Evolutionary conservation across 30 jellyfish, hydroid and myxozoan genomes (phyloP).

Genomic region (Clytia hemisphaerica): DNA sequence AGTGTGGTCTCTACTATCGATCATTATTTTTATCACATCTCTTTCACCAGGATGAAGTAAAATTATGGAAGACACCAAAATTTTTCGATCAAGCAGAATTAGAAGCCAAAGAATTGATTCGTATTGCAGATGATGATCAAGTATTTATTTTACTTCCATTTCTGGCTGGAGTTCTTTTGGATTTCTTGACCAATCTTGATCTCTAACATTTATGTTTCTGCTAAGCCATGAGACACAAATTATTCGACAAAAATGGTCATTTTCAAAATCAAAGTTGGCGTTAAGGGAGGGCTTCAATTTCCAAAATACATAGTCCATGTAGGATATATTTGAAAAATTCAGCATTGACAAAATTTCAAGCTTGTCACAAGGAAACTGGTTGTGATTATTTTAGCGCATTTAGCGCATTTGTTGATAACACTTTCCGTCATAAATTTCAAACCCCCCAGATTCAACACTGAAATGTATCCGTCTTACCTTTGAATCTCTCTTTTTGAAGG

Average conservation of each 20-base stretch:
- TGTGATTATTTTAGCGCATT: background rate
- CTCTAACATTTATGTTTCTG: no score
- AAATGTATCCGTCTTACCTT: background rate
- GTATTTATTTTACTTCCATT: constrained; percentile 20
- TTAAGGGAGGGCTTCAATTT: no score
- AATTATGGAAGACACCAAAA: constrained; percentile 81
- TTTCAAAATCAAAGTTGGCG: no score
- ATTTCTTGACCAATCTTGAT: no score
- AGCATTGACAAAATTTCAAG: no score
- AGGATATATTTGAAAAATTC: no score
- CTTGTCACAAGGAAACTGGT: no score
- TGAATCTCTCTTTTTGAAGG: constrained; percentile 23
- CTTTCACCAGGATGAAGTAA: constrained; percentile 69
- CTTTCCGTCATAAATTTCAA: no score
- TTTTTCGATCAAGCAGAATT: constrained; percentile 59
- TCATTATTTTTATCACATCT: background rate
- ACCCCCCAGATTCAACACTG: background rate
- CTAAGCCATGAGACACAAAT: no score
- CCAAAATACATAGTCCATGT: no score
- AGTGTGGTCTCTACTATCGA: background rate
- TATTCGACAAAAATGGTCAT: no score
- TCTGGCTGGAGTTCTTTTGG: background rate
- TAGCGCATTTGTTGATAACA: background rate
- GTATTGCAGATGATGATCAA: constrained; percentile 73
- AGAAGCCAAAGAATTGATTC: constrained; percentile 68